Evolutionary conservation across 1,140 invertebrate species (phyloP).

Genomic region (Brachionus calyciflorus): DNA sequence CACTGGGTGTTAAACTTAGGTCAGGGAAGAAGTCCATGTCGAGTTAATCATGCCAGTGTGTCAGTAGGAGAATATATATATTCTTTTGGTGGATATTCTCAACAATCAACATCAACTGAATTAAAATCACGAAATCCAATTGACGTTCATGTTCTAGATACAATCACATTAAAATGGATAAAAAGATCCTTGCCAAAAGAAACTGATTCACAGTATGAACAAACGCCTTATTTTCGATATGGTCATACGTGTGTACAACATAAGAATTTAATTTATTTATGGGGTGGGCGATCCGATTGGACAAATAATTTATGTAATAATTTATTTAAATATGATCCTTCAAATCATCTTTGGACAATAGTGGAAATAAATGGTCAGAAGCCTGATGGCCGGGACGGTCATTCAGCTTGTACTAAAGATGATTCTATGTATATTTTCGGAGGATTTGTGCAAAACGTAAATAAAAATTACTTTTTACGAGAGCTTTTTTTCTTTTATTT

Average conservation of each 20-base stretch:
- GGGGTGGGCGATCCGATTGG: constrained; percentile 82
- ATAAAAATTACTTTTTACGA: too few species aligned
- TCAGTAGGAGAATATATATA: constrained; percentile 75
- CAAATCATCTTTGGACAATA: constrained; percentile 68
- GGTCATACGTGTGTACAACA: constrained; percentile 81
- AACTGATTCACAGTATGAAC: not conserved
- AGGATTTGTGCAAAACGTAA: constrained; percentile 63
- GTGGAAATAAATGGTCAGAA: constrained; percentile 68
- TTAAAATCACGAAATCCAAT: constrained; percentile 71
- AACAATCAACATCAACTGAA: constrained; percentile 67
- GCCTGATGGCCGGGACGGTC: constrained; percentile 79
- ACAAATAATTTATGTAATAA: constrained; percentile 70
- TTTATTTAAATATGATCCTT: constrained; percentile 75
- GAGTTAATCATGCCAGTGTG: constrained; percentile 85
- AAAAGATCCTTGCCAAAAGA: constrained; percentile 44
- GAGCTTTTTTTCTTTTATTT: too few species aligned
- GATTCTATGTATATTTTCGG: constrained; percentile 85
- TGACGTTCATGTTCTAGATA: constrained; percentile 82
- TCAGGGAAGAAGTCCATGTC: constrained; percentile 66
- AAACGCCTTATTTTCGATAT: constrained; percentile 67
- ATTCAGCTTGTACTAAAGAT: constrained; percentile 77
- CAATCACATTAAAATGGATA: constrained; percentile 53
- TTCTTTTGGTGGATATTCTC: constrained; percentile 83
- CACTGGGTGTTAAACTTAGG: constrained; percentile 38
- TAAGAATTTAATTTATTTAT: constrained; percentile 74